Conservation (phyloP, 2,113 vertebrate genomes). For the Tinamus guttatus region DNA sequence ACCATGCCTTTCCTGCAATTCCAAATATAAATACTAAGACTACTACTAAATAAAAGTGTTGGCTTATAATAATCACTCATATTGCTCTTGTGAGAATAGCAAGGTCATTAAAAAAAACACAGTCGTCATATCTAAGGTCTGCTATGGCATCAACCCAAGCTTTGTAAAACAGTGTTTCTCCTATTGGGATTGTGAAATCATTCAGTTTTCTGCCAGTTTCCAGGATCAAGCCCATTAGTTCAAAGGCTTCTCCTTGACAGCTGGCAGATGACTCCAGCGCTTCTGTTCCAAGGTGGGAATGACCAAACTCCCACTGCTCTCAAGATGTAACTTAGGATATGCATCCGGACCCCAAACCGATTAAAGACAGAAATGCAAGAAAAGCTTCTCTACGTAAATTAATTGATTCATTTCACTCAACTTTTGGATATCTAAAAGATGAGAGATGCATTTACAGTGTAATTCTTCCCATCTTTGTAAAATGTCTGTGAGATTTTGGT, state of each 20-base stretch:
- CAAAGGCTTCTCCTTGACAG: constrained; percentile 10
- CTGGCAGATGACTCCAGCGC: neutral
- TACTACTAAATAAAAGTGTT: neutral
- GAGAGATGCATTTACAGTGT: neutral
- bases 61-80: neutral
- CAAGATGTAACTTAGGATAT: neutral
- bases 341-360: neutral
- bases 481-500: neutral
- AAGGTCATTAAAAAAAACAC: constrained; percentile 18
- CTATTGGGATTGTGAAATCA: neutral
- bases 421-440: neutral
- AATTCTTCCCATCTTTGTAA: neutral
- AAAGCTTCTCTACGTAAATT: accelerated
- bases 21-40: neutral
- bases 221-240: neutral
- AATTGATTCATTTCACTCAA: neutral
- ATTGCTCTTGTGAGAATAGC: constrained; percentile 14
- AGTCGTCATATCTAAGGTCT: neutral
- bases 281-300: neutral
- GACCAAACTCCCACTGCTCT: neutral
- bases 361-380: neutral
- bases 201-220: constrained; percentile 16
- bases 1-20: neutral
- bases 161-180: constrained; percentile 19
- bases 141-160: constrained; percentile 7